Evolutionary conservation across 2,888 invertebrate genomes (phyloP).

Genomic region (Aporophyla lueneburgensis): DNA sequence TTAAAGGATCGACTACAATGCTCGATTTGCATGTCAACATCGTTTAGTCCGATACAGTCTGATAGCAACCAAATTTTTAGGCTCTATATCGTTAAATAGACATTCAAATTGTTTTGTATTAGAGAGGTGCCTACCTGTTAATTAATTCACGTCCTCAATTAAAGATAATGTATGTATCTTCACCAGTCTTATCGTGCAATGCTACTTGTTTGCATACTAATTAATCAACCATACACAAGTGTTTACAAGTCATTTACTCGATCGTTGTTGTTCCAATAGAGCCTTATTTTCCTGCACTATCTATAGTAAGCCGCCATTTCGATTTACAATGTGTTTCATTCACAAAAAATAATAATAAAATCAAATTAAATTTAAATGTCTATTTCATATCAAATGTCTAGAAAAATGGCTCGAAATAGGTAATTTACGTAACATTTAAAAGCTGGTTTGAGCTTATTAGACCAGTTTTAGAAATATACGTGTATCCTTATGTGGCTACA

Average conservation of each 20-base stretch:
- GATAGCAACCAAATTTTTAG: conserved; percentile 32
- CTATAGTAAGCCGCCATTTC: conserved; percentile 3
- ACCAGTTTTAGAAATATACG: conserved; percentile 67
- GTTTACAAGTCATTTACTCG: conserved; percentile 20
- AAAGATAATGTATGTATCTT: conserved; percentile 40
- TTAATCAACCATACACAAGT: conserved; percentile 25
- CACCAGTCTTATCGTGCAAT: conserved; percentile 35
- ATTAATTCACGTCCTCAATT: conserved; percentile 56
- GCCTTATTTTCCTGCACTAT: conserved; percentile 25
- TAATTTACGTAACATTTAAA: conserved; percentile 65
- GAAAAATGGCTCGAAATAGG: conserved; percentile 60
- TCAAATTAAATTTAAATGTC: conserved; percentile 20
- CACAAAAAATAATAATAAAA: conserved; percentile 23
- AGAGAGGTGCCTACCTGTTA: conserved; percentile 19
- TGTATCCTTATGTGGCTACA: conserved; percentile 68
- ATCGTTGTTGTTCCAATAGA: conserved; percentile 27
- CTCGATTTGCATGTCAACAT: conserved; percentile 50
- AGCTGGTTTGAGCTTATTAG: conserved; percentile 71
- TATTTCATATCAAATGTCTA: conserved; percentile 51
- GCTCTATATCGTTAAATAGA: conserved; percentile 1
- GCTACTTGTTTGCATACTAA: conserved; percentile 51
- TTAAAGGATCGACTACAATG: conserved; percentile 50
- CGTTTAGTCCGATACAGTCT: conserved; percentile 36
- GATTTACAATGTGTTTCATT: conserved; percentile 31
- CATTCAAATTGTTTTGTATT: conserved; percentile 23